Evolutionary conservation across 1,140 invertebrate genomes (phyloP).

Genomic region (Thalassaphorura encarpata): DNA sequence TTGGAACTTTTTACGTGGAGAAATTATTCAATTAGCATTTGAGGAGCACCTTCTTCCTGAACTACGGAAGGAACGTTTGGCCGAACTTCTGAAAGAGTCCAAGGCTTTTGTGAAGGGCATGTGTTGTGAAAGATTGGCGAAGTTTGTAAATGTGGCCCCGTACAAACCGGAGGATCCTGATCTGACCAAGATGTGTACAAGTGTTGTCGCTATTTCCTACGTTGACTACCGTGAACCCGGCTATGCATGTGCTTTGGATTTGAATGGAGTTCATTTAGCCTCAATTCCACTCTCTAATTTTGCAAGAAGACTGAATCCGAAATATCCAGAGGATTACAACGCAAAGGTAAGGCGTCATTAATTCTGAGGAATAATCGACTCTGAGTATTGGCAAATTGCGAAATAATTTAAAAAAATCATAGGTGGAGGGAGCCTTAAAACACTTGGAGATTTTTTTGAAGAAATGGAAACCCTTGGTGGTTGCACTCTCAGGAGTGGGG

Average conservation of each 20-base stretch:
- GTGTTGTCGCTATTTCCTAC: too few relatives aligned
- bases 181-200: too few relatives aligned
- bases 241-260: not conserved
- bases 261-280: not conserved
- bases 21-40: slow-evolving; percentile 79
- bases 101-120: slow-evolving; percentile 78
- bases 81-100: slow-evolving; percentile 70
- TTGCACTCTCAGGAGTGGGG: slow-evolving; percentile 82
- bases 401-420: too few relatives aligned
- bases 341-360: too few relatives aligned
- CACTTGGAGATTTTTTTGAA: slow-evolving; percentile 69
- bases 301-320: not conserved
- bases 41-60: slow-evolving; percentile 81
- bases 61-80: slow-evolving; percentile 73
- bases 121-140: slow-evolving; percentile 73
- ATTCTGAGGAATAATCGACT: too few relatives aligned
- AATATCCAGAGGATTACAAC: too few relatives aligned
- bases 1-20: slow-evolving; percentile 83
- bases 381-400: too few relatives aligned
- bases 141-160: slow-evolving; percentile 64
- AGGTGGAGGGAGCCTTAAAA: not conserved
- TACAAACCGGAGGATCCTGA: slow-evolving; percentile 58
- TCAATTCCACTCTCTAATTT: not conserved
- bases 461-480: slow-evolving; percentile 85
- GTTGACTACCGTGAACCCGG: too few relatives aligned